A percentile compares a stretch with the other conserved stretches of the same genome.
phyloP scores from a whole-genome alignment of 2,888 invertebrate species.

The Synanthedon formicaeformis region DNA sequence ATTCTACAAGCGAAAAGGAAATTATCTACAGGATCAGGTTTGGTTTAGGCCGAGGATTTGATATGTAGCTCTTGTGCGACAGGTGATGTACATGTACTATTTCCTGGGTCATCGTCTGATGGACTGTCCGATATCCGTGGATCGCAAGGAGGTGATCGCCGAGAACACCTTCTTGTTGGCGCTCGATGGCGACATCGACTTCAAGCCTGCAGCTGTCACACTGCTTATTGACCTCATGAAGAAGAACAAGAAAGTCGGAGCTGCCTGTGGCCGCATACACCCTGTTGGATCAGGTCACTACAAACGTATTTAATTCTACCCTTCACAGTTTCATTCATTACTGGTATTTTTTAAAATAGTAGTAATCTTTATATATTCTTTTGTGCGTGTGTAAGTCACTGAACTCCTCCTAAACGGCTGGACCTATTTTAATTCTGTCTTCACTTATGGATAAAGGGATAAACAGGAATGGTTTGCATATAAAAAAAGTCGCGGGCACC shows the following conservation, averaged over 20 bases:
- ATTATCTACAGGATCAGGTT: neutral
- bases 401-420: too few species aligned
- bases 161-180: conserved; percentile 88
- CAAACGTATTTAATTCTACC: conserved; percentile 2
- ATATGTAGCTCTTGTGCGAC: neutral
- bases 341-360: neutral
- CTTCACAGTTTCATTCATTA: neutral
- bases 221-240: conserved; percentile 88
- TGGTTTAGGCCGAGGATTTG: neutral
- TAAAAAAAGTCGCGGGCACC: too few species aligned
- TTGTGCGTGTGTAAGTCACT: too few species aligned
- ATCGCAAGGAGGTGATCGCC: conserved; percentile 75
- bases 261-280: conserved; percentile 91
- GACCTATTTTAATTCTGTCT: too few species aligned
- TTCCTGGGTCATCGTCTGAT: conserved; percentile 84
- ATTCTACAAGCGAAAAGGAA: too few species aligned
- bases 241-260: conserved; percentile 82
- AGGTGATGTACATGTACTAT: conserved; percentile 95
- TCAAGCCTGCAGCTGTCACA: conserved; percentile 83
- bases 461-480: too few species aligned
- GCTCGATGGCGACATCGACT: conserved; percentile 91
- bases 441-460: too few species aligned
- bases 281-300: conserved; percentile 77
- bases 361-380: too few species aligned
- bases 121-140: conserved; percentile 72